Evolutionary conservation across 2,113 vertebrate genomes (phyloP).

Genomic region (Megaceryle torquata): DNA sequence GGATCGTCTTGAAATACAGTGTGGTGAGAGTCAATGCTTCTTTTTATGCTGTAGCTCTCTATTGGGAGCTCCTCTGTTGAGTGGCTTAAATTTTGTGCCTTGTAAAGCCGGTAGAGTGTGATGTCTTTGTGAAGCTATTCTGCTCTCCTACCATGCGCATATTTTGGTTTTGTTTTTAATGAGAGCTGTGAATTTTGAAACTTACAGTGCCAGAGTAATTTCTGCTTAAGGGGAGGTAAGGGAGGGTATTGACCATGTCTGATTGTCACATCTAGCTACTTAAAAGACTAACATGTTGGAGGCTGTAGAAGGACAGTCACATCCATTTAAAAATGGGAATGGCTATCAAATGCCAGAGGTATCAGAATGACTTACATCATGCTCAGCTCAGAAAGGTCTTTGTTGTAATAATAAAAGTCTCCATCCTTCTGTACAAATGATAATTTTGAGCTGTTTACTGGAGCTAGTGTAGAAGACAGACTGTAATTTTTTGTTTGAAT

Average conservation of each 20-base stretch:
- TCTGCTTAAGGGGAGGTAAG: background rate
- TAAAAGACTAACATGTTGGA: background rate
- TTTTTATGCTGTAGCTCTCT: background rate
- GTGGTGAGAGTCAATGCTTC: background rate
- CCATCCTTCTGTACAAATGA: background rate
- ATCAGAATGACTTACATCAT: background rate
- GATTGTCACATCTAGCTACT: background rate
- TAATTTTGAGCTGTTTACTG: background rate
- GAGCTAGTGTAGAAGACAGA: background rate
- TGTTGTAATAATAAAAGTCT: background rate
- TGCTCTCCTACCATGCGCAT: background rate
- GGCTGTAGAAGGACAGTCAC: background rate
- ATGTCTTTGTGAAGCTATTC: background rate
- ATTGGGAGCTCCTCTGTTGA: fast-evolving
- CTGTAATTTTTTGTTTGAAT: background rate
- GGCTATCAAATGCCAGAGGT: background rate
- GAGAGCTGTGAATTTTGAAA: background rate
- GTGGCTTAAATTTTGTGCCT: background rate
- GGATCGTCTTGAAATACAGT: background rate
- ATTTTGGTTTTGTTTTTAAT: background rate
- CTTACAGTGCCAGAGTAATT: background rate
- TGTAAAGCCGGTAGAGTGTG: background rate
- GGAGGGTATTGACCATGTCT: background rate
- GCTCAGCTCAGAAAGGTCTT: background rate
- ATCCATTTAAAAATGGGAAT: background rate